Percentiles rank a stretch among this genome's conserved stretches.
phyloP scores from a whole-genome alignment of 1,140 invertebrate species.

The Cydia fagiglandana region DNA sequence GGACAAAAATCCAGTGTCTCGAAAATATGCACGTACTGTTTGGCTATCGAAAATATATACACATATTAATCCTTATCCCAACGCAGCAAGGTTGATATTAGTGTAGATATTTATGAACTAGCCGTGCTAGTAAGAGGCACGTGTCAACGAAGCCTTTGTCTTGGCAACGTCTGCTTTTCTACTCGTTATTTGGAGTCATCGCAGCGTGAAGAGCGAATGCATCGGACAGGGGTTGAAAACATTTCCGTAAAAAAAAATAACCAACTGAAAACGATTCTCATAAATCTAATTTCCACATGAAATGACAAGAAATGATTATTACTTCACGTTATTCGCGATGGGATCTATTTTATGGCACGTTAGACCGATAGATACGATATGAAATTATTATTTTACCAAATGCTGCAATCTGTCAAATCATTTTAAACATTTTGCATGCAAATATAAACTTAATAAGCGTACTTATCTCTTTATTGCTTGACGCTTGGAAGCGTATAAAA shows the following conservation, averaged over 20 bases:
- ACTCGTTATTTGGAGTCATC: conserved; percentile 24
- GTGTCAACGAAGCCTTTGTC: conserved; percentile 17
- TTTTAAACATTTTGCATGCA: no score
- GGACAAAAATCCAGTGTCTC: neutral
- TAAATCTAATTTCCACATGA: no score
- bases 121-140: neutral
- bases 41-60: neutral
- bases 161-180: conserved; percentile 4
- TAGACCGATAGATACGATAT: no score
- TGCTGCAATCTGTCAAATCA: no score
- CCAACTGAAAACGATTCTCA: no score
- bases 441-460: no score
- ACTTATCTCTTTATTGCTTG: no score
- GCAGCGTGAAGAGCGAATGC: conserved; percentile 17
- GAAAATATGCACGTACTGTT: neutral
- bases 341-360: no score
- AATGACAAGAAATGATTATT: no score
- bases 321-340: no score
- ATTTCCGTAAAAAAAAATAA: neutral
- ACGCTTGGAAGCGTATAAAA: neutral
- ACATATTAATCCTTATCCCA: neutral
- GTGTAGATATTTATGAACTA: neutral
- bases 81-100: neutral
- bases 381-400: no score
- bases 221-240: neutral